Percentiles rank a stretch among this genome's conserved stretches.
phyloP scores from a whole-genome alignment of 2,888 invertebrate species.

The Himalopsyche anomala region DNA sequence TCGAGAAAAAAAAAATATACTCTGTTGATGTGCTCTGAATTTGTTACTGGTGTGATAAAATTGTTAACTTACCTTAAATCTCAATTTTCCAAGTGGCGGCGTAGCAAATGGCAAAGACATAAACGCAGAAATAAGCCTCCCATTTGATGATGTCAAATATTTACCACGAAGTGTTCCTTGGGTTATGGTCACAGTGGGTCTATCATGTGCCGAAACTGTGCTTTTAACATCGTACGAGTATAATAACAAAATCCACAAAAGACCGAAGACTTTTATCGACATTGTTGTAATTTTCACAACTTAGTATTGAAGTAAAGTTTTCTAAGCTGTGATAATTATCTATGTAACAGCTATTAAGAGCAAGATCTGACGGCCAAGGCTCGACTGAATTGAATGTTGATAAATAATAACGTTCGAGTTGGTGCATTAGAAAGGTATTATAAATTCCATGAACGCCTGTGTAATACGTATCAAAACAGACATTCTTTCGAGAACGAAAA shows the following conservation, averaged over 20 bases:
- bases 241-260: slow-evolving; percentile 5
- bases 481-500: neutral
- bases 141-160: slow-evolving; percentile 76
- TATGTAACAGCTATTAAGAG: neutral
- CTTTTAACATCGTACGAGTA: neutral
- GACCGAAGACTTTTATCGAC: neutral
- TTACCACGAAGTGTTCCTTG: slow-evolving; percentile 78
- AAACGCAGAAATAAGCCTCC: slow-evolving; percentile 78
- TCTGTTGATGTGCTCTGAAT: neutral
- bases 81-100: slow-evolving; percentile 79
- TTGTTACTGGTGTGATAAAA: neutral
- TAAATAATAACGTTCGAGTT: neutral
- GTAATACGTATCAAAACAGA: neutral
- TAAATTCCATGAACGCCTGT: neutral
- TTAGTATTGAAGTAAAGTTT: too few species aligned
- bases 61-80: slow-evolving; percentile 78
- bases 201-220: neutral
- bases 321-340: too few species aligned
- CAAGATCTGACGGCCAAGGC: neutral
- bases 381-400: too few species aligned
- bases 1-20: neutral
- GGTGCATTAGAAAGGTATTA: neutral
- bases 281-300: too few species aligned
- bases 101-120: slow-evolving; percentile 81
- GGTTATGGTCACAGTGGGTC: slow-evolving; percentile 70